phyloP scores from a whole-genome alignment of 2,797 vertebrate species.

The Cuculus canorus region DNA sequence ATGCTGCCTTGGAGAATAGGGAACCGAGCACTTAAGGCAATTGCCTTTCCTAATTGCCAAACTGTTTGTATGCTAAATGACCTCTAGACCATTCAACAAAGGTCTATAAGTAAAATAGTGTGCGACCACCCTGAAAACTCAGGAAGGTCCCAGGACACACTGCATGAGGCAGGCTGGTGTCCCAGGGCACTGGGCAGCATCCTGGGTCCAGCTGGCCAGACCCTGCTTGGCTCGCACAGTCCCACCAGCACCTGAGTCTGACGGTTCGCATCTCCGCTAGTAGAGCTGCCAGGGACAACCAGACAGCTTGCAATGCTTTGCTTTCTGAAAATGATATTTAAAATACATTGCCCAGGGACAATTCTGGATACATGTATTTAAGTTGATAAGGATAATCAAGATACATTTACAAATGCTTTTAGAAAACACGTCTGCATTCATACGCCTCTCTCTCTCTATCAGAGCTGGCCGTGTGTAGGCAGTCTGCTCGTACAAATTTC shows the following conservation, averaged over 20 bases:
- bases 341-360: not conserved
- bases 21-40: not conserved
- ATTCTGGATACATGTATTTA: accelerated
- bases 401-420: not conserved
- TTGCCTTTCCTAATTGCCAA: not conserved
- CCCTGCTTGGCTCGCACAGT: accelerated
- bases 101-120: too few species aligned
- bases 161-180: not conserved
- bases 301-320: accelerated
- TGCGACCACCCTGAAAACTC: accelerated
- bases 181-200: too few species aligned
- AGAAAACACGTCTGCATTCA: accelerated
- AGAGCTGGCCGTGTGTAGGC: accelerated
- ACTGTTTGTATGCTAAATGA: accelerated
- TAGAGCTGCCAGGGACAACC: too few species aligned
- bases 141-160: too few species aligned
- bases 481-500: not conserved
- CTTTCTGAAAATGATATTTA: not conserved
- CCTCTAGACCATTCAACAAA: not conserved
- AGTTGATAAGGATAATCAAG: accelerated
- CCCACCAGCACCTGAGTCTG: accelerated
- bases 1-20: not conserved
- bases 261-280: accelerated
- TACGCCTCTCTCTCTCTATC: accelerated
- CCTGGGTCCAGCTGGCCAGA: accelerated